Percentiles rank a stretch among this genome's conserved stretches.
Evolutionary conservation across 2,888 invertebrate species (phyloP).

Genomic region (Sipha maydis): DNA sequence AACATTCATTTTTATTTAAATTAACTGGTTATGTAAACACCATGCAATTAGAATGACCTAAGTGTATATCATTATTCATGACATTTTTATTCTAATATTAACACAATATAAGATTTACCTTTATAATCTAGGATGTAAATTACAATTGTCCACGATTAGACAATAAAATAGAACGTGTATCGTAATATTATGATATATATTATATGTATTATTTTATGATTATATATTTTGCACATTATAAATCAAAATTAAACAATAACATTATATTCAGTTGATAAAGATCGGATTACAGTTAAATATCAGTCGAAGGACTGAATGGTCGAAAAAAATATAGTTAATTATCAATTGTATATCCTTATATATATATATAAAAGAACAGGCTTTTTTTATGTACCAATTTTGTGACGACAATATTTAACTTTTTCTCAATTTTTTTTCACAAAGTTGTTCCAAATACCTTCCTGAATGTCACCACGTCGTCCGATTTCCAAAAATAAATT

Average conservation of each 20-base stretch:
- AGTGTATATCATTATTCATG: neutral
- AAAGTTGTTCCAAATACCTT: no score
- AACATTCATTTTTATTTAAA: neutral
- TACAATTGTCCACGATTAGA: neutral
- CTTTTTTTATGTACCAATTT: no score
- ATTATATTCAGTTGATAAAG: neutral
- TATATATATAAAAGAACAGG: no score
- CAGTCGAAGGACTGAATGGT: no score
- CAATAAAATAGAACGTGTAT: neutral
- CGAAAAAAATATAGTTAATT: no score
- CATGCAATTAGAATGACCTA: neutral
- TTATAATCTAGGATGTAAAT: constrained; percentile 19
- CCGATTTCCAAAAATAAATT: no score
- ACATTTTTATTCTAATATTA: neutral
- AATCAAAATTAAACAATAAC: neutral
- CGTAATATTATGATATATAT: neutral
- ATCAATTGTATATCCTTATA: no score
- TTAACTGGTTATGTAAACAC: neutral
- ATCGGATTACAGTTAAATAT: neutral
- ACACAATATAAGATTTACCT: constrained; percentile 20
- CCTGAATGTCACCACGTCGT: no score
- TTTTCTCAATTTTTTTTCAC: no score
- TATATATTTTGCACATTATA: no score
- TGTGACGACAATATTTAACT: no score
- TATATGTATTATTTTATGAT: no score